Base-by-base conservation (phyloP, 2,113 vertebrate species). In the Zingel zingel region DNA sequence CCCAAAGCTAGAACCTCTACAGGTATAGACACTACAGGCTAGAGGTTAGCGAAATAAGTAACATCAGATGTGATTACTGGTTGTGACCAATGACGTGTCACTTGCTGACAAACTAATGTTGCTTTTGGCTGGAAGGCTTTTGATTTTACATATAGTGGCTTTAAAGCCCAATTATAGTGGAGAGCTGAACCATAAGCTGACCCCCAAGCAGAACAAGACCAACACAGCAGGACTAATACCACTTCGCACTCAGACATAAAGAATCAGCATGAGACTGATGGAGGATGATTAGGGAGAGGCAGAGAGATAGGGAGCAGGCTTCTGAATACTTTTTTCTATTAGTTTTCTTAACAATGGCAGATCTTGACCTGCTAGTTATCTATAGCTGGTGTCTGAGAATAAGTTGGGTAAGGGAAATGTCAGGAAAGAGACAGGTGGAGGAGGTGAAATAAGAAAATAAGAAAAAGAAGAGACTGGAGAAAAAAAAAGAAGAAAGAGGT, bases 221-320 rank as follows among this genome's bases (percentile, higher is more conserved):
- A 50, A 86, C 80, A 57, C 59, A 84, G 77, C 75, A 88, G 73
- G 90, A 86, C 75, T 84, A 86, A 89, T 77, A 69, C 76, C 11
- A 48, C 68, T 59, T 54, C 12, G 16, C 73, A 68, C n/a, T 50
- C 48, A 66, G 70, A 79, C 70, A 79, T 21, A 64, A 43, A 79
- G 79, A 85, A 84, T 66, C 72, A 86, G 68, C 36, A 3, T 56
- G 58, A 80, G 74, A 74, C 57, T 83, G 83, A 87, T 86, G 74
- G 86, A 65, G 73, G 73, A 48, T 82, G 81, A 91, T 86, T 76
- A 89, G 50, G 50, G 57, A 73, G 68, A 76, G 54, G 19, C 43
- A 83, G 18, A 25, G 10, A 59, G 21, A 64, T 66, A 76, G 25
- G 39, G 15, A 83, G 61, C 36, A 66, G 13, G 21, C 15, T 39